A percentile compares a stretch with the other conserved stretches of the same genome.
Conservation (phyloP, 2,888 invertebrate species). For the Lasioglossum marginatum region DNA sequence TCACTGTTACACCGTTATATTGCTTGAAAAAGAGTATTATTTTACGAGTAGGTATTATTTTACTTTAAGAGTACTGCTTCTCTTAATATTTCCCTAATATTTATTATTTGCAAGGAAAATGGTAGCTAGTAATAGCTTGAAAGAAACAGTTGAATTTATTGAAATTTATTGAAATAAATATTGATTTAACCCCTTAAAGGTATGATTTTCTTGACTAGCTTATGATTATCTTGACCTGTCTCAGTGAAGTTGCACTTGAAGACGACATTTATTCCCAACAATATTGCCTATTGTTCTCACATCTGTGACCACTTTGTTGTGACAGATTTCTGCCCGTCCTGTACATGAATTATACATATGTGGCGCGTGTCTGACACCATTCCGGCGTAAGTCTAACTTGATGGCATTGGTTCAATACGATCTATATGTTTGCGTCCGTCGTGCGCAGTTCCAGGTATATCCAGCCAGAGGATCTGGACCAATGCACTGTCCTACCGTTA, state of each 20-base stretch:
- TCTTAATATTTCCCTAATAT: not conserved
- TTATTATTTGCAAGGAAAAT: not conserved
- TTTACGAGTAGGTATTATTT: too few species aligned
- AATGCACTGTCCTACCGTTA: slow-evolving; percentile 28
- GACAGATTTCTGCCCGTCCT: not conserved
- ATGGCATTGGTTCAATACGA: slow-evolving; percentile 39
- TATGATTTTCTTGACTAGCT: not conserved
- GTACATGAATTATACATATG: not conserved
- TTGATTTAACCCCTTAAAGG: not conserved
- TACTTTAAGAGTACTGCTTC: too few species aligned
- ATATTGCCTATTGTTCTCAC: not conserved
- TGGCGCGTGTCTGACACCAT: slow-evolving; percentile 20
- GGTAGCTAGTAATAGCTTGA: too few species aligned
- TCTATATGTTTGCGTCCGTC: slow-evolving; percentile 44
- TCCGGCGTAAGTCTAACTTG: slow-evolving; percentile 38
- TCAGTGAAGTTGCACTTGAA: not conserved
- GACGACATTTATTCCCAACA: not conserved
- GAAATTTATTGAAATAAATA: too few species aligned
- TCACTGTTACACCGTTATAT: too few species aligned
- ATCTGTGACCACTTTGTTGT: not conserved
- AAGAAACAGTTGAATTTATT: not conserved
- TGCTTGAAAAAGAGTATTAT: not conserved
- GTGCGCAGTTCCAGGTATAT: slow-evolving; percentile 37
- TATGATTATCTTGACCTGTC: not conserved
- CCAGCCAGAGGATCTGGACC: slow-evolving; percentile 42